phyloP scores from a whole-genome alignment of 2,113 vertebrate genomes.

The Sinocyclocheilus rhinocerous region DNA sequence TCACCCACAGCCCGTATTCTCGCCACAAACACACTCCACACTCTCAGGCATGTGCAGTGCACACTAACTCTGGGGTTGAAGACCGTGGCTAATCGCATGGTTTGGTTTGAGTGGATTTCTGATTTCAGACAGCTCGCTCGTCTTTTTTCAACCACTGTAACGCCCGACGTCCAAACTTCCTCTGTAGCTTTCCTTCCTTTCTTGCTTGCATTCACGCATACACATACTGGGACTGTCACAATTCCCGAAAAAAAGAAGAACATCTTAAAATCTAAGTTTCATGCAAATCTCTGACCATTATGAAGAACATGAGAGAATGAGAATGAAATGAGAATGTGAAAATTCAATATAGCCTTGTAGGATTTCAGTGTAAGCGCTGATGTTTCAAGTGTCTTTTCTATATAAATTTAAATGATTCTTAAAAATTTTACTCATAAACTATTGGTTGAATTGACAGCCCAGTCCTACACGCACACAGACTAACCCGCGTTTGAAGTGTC shows the following conservation, averaged over 20 bases:
- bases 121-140: conserved; percentile 49
- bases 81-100: conserved; percentile 69
- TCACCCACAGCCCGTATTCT: conserved; percentile 55
- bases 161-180: conserved; percentile 23
- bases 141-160: conserved; percentile 49
- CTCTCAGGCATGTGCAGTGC: conserved; percentile 68
- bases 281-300: neutral
- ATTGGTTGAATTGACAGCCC: neutral
- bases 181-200: conserved; percentile 41
- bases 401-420: neutral
- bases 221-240: conserved; percentile 1
- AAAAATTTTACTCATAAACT: neutral
- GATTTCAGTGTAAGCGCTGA: neutral
- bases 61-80: conserved; percentile 54
- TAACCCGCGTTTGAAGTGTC: conserved; percentile 52
- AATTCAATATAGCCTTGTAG: neutral
- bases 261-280: neutral
- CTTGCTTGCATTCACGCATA: conserved; percentile 49
- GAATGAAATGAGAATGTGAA: no score
- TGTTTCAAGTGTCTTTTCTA: neutral
- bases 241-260: neutral
- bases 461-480: conserved; percentile 25
- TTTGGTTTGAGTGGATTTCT: conserved; percentile 63
- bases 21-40: conserved; percentile 18
- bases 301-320: neutral